phyloP scores from a whole-genome alignment of 2,797 vertebrate species.

The Mormyrus proboscirostris region DNA sequence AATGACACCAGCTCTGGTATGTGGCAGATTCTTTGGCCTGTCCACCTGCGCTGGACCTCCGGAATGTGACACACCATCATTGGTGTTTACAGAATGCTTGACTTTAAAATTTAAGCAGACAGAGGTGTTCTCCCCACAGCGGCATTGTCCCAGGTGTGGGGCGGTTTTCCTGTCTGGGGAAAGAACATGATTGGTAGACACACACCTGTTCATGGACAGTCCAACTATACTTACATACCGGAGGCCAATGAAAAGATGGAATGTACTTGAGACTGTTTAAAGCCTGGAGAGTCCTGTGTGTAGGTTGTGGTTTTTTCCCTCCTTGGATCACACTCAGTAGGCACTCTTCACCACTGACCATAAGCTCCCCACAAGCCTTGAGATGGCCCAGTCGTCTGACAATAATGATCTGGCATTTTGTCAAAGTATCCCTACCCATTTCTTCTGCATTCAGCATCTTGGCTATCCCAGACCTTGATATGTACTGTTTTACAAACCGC shows the following conservation, averaged over 20 bases:
- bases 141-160: neutral
- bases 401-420: neutral
- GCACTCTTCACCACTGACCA: neutral
- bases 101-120: slow-evolving; percentile 58
- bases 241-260: neutral
- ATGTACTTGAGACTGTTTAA: neutral
- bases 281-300: neutral
- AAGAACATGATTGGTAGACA: neutral
- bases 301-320: neutral
- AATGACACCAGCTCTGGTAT: neutral
- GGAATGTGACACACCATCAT: slow-evolving; percentile 39
- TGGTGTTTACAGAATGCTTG: slow-evolving; percentile 46
- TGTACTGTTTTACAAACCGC: neutral
- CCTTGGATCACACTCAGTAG: neutral
- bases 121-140: slow-evolving; percentile 21
- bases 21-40: neutral
- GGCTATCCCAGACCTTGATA: neutral
- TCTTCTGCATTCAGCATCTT: neutral
- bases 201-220: neutral
- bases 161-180: neutral
- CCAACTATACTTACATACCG: neutral
- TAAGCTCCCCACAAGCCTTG: neutral
- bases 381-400: neutral
- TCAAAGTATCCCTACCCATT: neutral
- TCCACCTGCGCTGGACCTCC: neutral